phyloP scores from a whole-genome alignment of 2,888 invertebrate genomes.

The Leptinotarsa peninsularis region DNA sequence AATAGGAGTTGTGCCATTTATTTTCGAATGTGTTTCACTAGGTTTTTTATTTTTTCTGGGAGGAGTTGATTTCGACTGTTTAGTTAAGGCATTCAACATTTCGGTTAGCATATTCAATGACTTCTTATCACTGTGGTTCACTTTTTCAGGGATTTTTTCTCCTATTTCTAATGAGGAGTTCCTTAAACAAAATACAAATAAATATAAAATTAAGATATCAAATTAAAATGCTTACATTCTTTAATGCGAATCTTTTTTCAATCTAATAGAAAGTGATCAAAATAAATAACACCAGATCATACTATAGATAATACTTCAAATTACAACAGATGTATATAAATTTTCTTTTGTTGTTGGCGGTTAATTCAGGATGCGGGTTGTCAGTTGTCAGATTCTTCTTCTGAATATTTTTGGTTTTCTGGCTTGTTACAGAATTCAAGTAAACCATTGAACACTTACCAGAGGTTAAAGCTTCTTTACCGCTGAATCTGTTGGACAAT shows the following conservation, averaged over 20 bases:
- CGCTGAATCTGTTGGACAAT: too few relatives aligned
- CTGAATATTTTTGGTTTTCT: too few relatives aligned
- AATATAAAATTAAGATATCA: background rate
- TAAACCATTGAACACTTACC: too few relatives aligned
- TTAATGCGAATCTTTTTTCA: background rate
- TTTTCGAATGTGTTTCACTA: background rate
- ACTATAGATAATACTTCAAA: too few relatives aligned
- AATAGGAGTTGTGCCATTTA: conserved; percentile 1
- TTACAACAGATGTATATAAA: too few relatives aligned
- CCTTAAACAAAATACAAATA: background rate
- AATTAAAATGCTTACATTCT: background rate
- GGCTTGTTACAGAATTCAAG: too few relatives aligned
- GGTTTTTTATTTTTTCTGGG: conserved; percentile 4
- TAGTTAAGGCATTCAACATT: conserved; percentile 16
- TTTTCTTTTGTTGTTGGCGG: too few relatives aligned
- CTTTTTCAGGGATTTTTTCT: background rate
- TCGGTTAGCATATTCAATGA: conserved; percentile 19
- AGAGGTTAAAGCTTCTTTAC: too few relatives aligned
- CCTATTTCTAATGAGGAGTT: background rate
- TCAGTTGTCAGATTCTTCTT: too few relatives aligned
- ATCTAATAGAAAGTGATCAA: too few relatives aligned
- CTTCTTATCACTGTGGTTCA: conserved; percentile 24
- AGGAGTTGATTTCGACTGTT: conserved; percentile 11
- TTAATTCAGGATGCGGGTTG: too few relatives aligned
- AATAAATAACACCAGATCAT: too few relatives aligned